Conservation (phyloP, 1,140 invertebrate genomes). For the Macrocentrus cingulum region DNA sequence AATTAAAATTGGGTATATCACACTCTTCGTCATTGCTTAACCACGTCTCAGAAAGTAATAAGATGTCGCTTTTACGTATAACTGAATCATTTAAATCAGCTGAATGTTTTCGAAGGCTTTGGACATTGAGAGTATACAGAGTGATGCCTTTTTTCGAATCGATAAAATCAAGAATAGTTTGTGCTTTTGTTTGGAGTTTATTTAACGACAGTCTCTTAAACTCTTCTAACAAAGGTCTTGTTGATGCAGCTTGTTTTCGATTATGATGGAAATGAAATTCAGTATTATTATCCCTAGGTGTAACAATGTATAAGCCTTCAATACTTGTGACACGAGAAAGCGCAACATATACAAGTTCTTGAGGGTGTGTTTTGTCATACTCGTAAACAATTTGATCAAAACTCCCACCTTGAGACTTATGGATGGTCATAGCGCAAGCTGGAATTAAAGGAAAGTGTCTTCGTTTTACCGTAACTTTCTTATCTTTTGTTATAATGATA, state of each 20-base stretch:
- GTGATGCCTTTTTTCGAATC: conserved; percentile 8
- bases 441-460: conserved; percentile 36
- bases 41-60: too few species aligned
- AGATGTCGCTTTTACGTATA: too few species aligned
- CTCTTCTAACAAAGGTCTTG: conserved; percentile 7
- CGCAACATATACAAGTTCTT: conserved; percentile 32
- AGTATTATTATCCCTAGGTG: conserved; percentile 18
- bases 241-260: too few species aligned
- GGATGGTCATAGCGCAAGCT: too few species aligned
- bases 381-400: conserved; percentile 38
- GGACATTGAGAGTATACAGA: not conserved
- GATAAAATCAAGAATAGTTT: conserved; percentile 10
- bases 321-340: conserved; percentile 20
- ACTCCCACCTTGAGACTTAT: conserved; percentile 35
- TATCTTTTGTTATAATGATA: conserved; percentile 30
- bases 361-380: conserved; percentile 25
- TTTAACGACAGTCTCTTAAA: conserved; percentile 22
- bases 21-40: not conserved
- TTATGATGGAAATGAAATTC: conserved; percentile 19
- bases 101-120: too few species aligned
- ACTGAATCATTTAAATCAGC: too few species aligned
- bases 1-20: not conserved
- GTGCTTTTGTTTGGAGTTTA: conserved; percentile 3
- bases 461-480: conserved; percentile 34
- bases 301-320: conserved; percentile 32